phyloP scores from a whole-genome alignment of 2,113 vertebrate species.

The Nesoenas mayeri region DNA sequence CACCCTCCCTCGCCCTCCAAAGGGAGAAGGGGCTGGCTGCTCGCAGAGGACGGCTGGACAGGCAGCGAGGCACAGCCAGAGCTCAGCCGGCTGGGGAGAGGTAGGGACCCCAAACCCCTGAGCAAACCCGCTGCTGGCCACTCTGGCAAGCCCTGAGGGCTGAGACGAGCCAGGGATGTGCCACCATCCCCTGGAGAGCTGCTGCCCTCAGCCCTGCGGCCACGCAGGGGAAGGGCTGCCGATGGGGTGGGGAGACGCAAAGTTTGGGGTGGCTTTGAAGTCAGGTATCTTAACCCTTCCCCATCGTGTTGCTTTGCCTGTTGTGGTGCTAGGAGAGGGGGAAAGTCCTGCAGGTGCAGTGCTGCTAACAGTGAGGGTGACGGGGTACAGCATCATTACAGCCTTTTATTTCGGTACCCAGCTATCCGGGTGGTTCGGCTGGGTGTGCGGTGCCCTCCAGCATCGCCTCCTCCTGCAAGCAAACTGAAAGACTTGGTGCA shows the following conservation, averaged over 20 bases:
- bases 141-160: neutral
- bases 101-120: neutral
- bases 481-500: accelerated
- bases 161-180: neutral
- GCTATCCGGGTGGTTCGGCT: accelerated
- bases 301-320: accelerated
- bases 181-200: accelerated
- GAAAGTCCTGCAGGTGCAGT: neutral
- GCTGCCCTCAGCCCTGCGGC: neutral
- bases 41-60: neutral
- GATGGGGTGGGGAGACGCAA: accelerated
- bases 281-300: neutral
- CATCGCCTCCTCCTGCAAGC: neutral
- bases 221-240: neutral
- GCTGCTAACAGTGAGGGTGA: accelerated
- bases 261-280: neutral
- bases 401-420: neutral
- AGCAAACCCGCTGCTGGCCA: neutral
- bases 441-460: neutral
- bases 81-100: neutral
- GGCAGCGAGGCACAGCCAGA: neutral
- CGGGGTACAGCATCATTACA: neutral
- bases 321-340: accelerated
- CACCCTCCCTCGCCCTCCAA: neutral
- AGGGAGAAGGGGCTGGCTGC: neutral